phyloP scores from a whole-genome alignment of 1,140 invertebrate genomes.

The Pseudomyrmex concolor region DNA sequence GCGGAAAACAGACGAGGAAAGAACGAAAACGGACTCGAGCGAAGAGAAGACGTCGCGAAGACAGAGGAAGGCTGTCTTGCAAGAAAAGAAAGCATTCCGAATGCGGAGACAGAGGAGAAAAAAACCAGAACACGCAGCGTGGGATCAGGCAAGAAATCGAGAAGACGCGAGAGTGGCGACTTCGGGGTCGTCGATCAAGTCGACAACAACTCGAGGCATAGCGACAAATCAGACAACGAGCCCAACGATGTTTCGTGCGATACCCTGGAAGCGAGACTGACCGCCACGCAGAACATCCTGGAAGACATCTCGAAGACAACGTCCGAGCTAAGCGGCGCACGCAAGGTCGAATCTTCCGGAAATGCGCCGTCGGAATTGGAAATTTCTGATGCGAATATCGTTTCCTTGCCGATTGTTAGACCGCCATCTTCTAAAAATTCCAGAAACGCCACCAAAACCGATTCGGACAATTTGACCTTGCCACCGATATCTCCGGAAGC shows the following conservation, averaged over 20 bases:
- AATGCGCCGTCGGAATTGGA: not conserved
- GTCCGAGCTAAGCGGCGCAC: constrained; percentile 42
- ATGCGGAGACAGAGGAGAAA: not conserved
- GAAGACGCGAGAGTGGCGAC: constrained; percentile 20
- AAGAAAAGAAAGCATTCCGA: not conserved
- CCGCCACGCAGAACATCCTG: constrained; percentile 75
- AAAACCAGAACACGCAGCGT: constrained; percentile 13
- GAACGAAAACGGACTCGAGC: not conserved
- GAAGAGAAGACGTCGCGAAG: not conserved
- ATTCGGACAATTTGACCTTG: constrained; percentile 72
- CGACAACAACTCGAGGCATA: not conserved
- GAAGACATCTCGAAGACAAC: constrained; percentile 71
- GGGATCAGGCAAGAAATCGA: constrained; percentile 18
- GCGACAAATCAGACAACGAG: constrained; percentile 3
- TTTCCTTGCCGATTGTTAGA: constrained; percentile 77
- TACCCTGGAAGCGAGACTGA: constrained; percentile 72
- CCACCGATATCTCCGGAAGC: constrained; percentile 80
- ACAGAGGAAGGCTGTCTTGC: not conserved
- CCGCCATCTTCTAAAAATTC: constrained; percentile 65
- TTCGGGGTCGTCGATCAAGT: not conserved
- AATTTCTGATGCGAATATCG: constrained; percentile 57
- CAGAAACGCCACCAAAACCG: constrained; percentile 62
- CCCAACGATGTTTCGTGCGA: constrained; percentile 7
- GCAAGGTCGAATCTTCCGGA: constrained; percentile 50
- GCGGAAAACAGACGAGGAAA: not conserved